Evolutionary conservation across 2,888 invertebrate genomes (phyloP).

Genomic region (Bruchidius siliquastri): DNA sequence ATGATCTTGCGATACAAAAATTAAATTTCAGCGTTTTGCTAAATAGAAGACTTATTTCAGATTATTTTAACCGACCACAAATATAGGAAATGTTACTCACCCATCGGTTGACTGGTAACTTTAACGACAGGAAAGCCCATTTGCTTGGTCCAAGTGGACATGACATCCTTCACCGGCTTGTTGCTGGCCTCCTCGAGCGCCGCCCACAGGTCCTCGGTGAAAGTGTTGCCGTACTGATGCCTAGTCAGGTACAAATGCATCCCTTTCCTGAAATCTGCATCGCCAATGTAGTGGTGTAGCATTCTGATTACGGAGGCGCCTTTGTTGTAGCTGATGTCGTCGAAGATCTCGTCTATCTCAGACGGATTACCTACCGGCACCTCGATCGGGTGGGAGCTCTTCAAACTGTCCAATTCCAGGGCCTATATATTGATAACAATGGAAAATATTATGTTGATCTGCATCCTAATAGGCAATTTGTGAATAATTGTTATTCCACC

Average conservation of each 20-base stretch:
- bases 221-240: constrained; percentile 86
- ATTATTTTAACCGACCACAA: too few species aligned
- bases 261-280: constrained; percentile 86
- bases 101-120: constrained; percentile 42
- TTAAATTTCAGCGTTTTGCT: too few species aligned
- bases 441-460: too few species aligned
- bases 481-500: too few species aligned
- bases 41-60: too few species aligned
- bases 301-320: constrained; percentile 93
- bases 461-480: too few species aligned
- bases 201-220: constrained; percentile 90
- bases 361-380: constrained; percentile 90
- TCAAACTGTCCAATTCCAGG: constrained; percentile 78
- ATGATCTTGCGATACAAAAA: too few species aligned
- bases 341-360: constrained; percentile 96
- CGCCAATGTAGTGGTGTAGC: constrained; percentile 90
- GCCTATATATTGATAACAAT: constrained; percentile 47
- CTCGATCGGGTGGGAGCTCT: constrained; percentile 95
- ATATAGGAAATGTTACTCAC: constrained; percentile 16
- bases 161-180: constrained; percentile 85
- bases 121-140: constrained; percentile 93
- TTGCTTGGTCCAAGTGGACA: constrained; percentile 96
- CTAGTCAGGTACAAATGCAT: constrained; percentile 85
- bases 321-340: constrained; percentile 94
- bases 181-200: constrained; percentile 83